A percentile compares a stretch with the other conserved stretches of the same genome.
phyloP scores from a whole-genome alignment of 2,888 invertebrate genomes.

The Caenorhabditis sp. region DNA sequence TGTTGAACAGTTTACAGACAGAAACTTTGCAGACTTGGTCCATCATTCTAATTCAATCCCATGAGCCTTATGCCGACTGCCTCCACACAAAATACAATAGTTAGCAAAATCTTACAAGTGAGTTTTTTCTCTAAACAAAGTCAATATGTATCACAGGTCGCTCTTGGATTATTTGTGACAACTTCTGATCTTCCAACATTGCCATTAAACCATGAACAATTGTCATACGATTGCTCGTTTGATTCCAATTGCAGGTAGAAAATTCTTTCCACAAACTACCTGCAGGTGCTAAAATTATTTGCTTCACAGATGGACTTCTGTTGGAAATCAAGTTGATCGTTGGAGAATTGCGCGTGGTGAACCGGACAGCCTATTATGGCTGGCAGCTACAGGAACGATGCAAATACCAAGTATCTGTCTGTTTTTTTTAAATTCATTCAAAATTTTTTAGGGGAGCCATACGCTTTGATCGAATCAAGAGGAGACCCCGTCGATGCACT shows the following conservation, averaged over 20 bases:
- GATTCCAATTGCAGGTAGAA: conserved; percentile 73
- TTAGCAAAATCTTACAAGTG: conserved; percentile 68
- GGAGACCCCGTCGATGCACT: conserved; percentile 72
- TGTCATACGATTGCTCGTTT: conserved; percentile 75
- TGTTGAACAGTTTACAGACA: conserved; percentile 4
- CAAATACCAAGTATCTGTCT: conserved; percentile 67
- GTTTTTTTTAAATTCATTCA: not conserved
- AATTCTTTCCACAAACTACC: not conserved
- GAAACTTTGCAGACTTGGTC: not conserved
- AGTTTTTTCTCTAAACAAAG: not conserved
- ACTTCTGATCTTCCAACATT: conserved; percentile 73
- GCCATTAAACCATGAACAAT: conserved; percentile 55
- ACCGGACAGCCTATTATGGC: conserved; percentile 76
- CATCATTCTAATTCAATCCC: too few relatives aligned
- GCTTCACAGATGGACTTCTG: conserved; percentile 56
- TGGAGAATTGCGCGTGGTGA: conserved; percentile 77
- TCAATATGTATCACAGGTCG: conserved; percentile 63
- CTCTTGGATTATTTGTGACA: conserved; percentile 77
- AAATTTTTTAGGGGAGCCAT: conserved; percentile 75
- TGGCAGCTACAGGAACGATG: conserved; percentile 78
- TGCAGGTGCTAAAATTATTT: not conserved
- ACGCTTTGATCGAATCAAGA: conserved; percentile 73
- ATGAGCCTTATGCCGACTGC: too few relatives aligned
- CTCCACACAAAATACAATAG: too few relatives aligned
- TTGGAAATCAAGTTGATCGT: conserved; percentile 57